Percentiles rank a stretch among this genome's conserved stretches.
Evolutionary conservation across 2,888 invertebrate genomes (phyloP).

Genomic region (Selenia dentaria): DNA sequence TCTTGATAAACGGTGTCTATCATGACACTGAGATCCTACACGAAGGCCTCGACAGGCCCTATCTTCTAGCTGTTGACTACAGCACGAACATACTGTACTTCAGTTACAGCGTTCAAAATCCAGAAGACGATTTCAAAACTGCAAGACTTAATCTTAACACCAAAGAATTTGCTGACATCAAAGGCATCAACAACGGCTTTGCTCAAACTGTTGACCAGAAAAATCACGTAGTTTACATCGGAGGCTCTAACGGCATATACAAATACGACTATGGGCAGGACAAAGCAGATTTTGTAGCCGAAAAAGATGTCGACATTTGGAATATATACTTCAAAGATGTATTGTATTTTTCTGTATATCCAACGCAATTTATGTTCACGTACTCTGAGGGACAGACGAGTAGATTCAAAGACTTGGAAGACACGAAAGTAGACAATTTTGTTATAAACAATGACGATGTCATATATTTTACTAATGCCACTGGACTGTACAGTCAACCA

Average conservation of each 20-base stretch:
- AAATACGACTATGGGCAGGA: slow-evolving; percentile 57
- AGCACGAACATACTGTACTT: slow-evolving; percentile 61
- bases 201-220: slow-evolving; percentile 61
- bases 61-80: slow-evolving; percentile 56
- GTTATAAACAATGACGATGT: slow-evolving; percentile 57
- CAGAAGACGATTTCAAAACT: slow-evolving; percentile 52
- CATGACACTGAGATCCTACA: slow-evolving; percentile 55
- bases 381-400: slow-evolving; percentile 45
- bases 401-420: slow-evolving; percentile 61
- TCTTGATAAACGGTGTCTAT: slow-evolving; percentile 46
- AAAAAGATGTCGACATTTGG: slow-evolving; percentile 57
- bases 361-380: slow-evolving; percentile 58
- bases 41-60: slow-evolving; percentile 56
- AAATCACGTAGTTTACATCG: slow-evolving; percentile 59
- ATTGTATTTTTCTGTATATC: slow-evolving; percentile 60
- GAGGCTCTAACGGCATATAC: slow-evolving; percentile 63
- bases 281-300: slow-evolving; percentile 49
- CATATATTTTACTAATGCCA: slow-evolving; percentile 60
- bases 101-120: slow-evolving; percentile 52
- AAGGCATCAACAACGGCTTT: slow-evolving; percentile 58
- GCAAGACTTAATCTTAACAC: slow-evolving; percentile 59
- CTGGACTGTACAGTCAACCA: slow-evolving; percentile 60
- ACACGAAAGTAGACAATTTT: slow-evolving; percentile 65
- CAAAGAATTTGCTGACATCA: slow-evolving; percentile 53
- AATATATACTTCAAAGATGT: slow-evolving; percentile 59